phyloP scores from a whole-genome alignment of 2,113 vertebrate species.

The Aspidoscelis tigris region DNA sequence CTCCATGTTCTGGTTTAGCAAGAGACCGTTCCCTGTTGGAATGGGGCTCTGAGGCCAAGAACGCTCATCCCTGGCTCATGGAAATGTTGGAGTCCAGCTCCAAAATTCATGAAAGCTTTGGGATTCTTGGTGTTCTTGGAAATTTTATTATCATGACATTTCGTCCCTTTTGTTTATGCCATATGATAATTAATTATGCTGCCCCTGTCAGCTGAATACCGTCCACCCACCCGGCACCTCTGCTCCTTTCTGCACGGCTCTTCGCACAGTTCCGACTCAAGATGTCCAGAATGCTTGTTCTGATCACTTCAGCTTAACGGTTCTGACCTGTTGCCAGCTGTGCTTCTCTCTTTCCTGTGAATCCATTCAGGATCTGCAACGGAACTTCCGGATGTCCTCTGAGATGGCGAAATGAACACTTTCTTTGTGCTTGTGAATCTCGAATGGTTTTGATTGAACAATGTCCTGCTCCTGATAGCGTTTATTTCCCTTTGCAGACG shows the following conservation, averaged over 20 bases:
- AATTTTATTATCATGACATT: not conserved
- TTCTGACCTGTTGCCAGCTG: not conserved
- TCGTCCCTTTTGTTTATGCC: not conserved
- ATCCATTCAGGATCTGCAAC: not conserved
- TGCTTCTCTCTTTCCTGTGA: not conserved
- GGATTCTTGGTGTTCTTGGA: not conserved
- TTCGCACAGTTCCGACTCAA: no score
- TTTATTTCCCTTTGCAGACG: constrained; percentile 80
- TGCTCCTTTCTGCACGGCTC: not conserved
- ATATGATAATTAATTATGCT: not conserved
- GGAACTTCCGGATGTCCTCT: no score
- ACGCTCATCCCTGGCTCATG: no score
- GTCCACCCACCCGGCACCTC: not conserved
- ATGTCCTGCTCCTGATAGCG: accelerated
- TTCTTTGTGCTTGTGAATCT: not conserved
- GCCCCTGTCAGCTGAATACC: no score
- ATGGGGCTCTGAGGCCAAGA: no score
- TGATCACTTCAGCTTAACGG: no score
- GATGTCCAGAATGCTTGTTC: not conserved
- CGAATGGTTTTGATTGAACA: not conserved
- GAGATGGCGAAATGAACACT: not conserved
- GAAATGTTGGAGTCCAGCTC: no score
- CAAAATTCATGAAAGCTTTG: no score
- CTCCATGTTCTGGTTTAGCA: no score
- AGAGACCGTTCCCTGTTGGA: no score